Conservation (phyloP, 2,888 invertebrate species). For the Tetropium fuscum region DNA sequence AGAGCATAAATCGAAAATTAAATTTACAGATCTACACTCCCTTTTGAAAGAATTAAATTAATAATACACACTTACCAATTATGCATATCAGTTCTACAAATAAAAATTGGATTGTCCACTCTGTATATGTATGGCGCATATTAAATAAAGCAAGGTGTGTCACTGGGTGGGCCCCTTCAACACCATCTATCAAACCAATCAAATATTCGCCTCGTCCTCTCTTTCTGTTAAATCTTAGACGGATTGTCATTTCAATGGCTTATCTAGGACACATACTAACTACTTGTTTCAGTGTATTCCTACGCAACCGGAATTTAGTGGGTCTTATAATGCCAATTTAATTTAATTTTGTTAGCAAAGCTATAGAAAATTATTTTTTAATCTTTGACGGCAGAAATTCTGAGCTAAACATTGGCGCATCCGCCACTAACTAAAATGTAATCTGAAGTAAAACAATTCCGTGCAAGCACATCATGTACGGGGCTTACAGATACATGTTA, state of each 20-base stretch:
- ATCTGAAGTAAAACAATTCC: too few relatives aligned
- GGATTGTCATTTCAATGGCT: constrained; percentile 8
- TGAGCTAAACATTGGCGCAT: not conserved
- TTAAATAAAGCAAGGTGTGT: constrained; percentile 25
- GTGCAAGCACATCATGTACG: too few relatives aligned
- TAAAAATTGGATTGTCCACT: too few relatives aligned
- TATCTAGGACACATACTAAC: not conserved
- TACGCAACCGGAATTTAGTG: not conserved
- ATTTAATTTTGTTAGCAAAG: too few relatives aligned
- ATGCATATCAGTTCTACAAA: too few relatives aligned
- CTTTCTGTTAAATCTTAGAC: constrained; percentile 10
- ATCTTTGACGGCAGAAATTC: too few relatives aligned
- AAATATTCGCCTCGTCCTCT: constrained; percentile 15
- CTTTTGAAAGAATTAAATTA: too few relatives aligned
- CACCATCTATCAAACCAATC: constrained; percentile 29
- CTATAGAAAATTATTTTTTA: too few relatives aligned
- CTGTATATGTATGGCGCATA: constrained; percentile 18
- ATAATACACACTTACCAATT: too few relatives aligned
- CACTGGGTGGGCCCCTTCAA: constrained; percentile 25
- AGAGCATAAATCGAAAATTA: too few relatives aligned
- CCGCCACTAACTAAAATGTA: not conserved
- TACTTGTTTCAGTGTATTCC: not conserved
- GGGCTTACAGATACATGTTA: too few relatives aligned
- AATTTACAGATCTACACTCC: too few relatives aligned
- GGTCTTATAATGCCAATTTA: not conserved